phyloP scores from a whole-genome alignment of 2,113 vertebrate species.

The rat (Rattus norvegicus) region GRCr8 NC_086031.1:77761501-77762000 shows the following conservation, averaged over 20 bases:
- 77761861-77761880: not conserved
- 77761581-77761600: not conserved
- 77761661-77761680: not conserved
- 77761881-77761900: not conserved
- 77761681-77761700: not conserved
- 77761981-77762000: slow-evolving; percentile 92
- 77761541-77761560: not conserved
- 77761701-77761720: not conserved
- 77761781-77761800: not conserved
- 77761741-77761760: not conserved
- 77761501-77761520: not conserved
- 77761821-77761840: not conserved
- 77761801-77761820: not conserved
- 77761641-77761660: not conserved
- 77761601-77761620: not conserved
- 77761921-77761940: not conserved
- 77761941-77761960: not conserved
- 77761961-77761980: slow-evolving; percentile 89
- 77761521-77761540: not conserved
- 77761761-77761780: not conserved
- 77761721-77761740: not conserved
- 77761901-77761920: not conserved
- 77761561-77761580: not conserved
- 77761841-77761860: not conserved
- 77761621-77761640: not conserved